phyloP scores from a whole-genome alignment of 2,113 vertebrate genomes.

The Coryphaenoides rupestris region DNA sequence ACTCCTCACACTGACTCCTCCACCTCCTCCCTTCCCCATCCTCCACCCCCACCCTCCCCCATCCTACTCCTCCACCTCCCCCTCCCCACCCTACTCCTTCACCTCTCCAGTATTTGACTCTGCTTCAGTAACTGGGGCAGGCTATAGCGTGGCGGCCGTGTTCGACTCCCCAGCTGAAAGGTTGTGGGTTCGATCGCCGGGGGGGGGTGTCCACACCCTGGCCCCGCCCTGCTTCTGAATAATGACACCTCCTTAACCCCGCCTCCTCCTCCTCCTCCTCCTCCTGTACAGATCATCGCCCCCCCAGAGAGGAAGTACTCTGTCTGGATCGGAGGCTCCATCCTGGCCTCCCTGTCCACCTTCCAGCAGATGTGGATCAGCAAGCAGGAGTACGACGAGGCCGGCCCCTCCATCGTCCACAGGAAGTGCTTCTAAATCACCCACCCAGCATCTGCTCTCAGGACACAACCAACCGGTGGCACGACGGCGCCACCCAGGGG shows the following conservation, averaged over 20 bases:
- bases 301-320: conserved; percentile 97
- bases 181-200: too few relatives aligned
- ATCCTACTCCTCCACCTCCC: too few relatives aligned
- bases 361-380: conserved; percentile 99
- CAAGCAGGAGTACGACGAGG: conserved; percentile 95
- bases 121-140: too few relatives aligned
- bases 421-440: conserved; percentile 92
- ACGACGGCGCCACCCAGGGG: conserved; percentile 42
- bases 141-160: too few relatives aligned
- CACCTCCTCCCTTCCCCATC: too few relatives aligned
- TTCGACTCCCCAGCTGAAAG: too few relatives aligned
- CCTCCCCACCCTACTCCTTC: too few relatives aligned
- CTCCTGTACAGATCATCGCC: conserved; percentile 84
- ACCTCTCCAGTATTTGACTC: too few relatives aligned
- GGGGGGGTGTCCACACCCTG: too few relatives aligned
- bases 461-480: conserved; percentile 49
- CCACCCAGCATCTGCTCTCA: conserved; percentile 58
- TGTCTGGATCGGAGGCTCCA: conserved; percentile 95
- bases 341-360: conserved; percentile 96
- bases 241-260: too few relatives aligned
- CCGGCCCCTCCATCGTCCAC: conserved; percentile 93
- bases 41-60: too few relatives aligned
- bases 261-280: conserved; percentile 6
- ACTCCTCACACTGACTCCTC: too few relatives aligned
- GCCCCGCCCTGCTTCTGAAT: background rate